Percentiles rank a stretch among this genome's conserved stretches.
Conservation (phyloP, 2,888 invertebrate genomes). For the Cerastoderma edule region DNA sequence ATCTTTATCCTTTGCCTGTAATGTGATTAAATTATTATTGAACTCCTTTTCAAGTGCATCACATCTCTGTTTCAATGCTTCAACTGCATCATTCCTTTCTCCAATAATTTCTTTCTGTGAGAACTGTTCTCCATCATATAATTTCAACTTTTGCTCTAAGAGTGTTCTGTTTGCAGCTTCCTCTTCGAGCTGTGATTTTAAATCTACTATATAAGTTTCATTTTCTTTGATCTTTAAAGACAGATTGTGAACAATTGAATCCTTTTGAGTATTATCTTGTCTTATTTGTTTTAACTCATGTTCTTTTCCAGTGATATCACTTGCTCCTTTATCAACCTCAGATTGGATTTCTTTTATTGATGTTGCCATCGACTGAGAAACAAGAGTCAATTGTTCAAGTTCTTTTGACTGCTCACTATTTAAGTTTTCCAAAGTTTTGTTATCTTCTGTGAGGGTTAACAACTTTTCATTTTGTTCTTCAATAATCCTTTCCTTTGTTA, state of each 20-base stretch:
- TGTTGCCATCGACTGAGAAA: not conserved
- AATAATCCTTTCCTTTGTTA: not conserved
- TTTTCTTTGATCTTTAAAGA: not conserved
- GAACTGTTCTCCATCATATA: not conserved
- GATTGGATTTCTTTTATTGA: not conserved
- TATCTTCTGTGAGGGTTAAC: not conserved
- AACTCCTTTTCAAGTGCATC: conserved; percentile 49
- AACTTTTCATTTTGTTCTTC: not conserved
- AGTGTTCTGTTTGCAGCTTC: not conserved
- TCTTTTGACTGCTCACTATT: not conserved
- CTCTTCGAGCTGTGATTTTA: not conserved
- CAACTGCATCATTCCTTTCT: conserved; percentile 17
- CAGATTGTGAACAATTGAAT: not conserved
- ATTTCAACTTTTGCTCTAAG: conserved; percentile 11
- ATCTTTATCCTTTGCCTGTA: conserved; percentile 55
- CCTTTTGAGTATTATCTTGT: not conserved
- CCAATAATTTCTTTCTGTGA: conserved; percentile 6
- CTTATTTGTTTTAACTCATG: not conserved
- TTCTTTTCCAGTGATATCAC: not conserved
- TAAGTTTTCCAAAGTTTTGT: not conserved
- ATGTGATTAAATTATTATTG: conserved; percentile 30
- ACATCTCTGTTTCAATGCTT: conserved; percentile 30
- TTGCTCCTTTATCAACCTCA: not conserved
- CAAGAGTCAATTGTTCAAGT: not conserved
- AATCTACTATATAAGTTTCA: not conserved